Evolutionary conservation across 2,888 invertebrate species (phyloP), one percentile per base, ranked within the genome.

Genomic region (Argyresthia goedartella): DNA sequence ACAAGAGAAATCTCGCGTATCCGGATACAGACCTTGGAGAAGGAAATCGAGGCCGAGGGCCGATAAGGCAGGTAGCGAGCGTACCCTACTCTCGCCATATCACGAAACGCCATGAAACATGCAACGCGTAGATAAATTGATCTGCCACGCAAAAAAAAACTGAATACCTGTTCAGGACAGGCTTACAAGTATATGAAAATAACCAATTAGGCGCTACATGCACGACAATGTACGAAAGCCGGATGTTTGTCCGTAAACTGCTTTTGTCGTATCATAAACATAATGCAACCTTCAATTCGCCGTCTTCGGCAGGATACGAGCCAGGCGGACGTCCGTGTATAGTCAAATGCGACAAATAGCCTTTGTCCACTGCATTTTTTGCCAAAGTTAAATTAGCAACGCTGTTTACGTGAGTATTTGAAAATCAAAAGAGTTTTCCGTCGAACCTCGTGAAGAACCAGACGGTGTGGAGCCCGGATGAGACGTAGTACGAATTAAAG

Each of bases 191-290:
- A 15, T 48, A 35, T 9, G 13, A 7, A 48, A 34, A 15, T 36
- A 25, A 36, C 15, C 9, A 47, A 35, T 48, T 47, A 34, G 3
- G 35, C 47, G 47, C 47, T 47, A 13, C 47, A 47, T 34, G 33
- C 36, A 3, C 10, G 15, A 14, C 25, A 25, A 25, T 25, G 61
- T 62, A 61, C 62, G 60, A 73, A 75, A 81, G 75, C 81, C 82
- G 84, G 84, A 85, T 82, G 81, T 84, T 80, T 80, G 70, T 71
- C 64, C 71, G 71, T 69, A 76, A 77, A 80, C 81, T 75, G 64
- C 65, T 70, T 71, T 74, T 74, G 71, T 75, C 59, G 65, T 69
- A 66, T 49, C 13, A 25, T 25, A 11, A 36, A 41, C 10, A 65
- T 70, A 69, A 71, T 68, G 62, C 65, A 25, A 71, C 71, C 69